Conservation (phyloP, 2,113 vertebrate genomes). For the Larimichthys polyactis region DNA sequence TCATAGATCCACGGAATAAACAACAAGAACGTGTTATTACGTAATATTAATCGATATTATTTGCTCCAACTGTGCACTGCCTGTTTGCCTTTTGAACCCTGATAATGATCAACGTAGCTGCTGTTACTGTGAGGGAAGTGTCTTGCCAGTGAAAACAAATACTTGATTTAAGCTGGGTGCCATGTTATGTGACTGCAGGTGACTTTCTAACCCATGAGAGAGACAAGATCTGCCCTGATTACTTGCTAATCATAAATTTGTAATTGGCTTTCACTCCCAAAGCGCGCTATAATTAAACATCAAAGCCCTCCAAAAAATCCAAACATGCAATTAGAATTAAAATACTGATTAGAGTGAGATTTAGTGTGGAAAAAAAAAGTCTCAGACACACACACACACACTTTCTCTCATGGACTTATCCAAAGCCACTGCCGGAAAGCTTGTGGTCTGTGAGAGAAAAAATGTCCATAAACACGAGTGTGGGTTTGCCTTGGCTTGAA, state of each 20-base stretch:
- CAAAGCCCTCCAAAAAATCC: slow-evolving; percentile 52
- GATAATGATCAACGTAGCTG: neutral
- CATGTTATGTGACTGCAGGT: slow-evolving; percentile 31
- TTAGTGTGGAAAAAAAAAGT: slow-evolving; percentile 50
- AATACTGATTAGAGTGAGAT: slow-evolving; percentile 62
- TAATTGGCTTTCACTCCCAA: slow-evolving; percentile 55
- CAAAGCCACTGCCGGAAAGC: slow-evolving; percentile 72
- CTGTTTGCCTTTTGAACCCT: neutral
- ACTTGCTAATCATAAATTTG: slow-evolving; percentile 48
- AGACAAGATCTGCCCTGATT: slow-evolving; percentile 27
- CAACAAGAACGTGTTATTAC: no score
- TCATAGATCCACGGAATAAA: no score
- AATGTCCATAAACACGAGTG: slow-evolving; percentile 75
- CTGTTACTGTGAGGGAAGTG: neutral
- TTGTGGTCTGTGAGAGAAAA: slow-evolving; percentile 73
- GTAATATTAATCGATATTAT: no score
- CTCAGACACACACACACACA: slow-evolving; percentile 4
- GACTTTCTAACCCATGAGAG: neutral
- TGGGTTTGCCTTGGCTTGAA: slow-evolving; percentile 77
- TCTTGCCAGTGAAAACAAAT: neutral
- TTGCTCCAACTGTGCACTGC: no score
- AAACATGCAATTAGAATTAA: slow-evolving; percentile 67
- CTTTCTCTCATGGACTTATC: slow-evolving; percentile 41
- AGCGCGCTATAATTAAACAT: slow-evolving; percentile 55
- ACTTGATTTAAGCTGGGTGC: neutral